Conservation (phyloP, 92 coral and sea anemone genomes). For the Palythoa heliodiscus region DNA sequence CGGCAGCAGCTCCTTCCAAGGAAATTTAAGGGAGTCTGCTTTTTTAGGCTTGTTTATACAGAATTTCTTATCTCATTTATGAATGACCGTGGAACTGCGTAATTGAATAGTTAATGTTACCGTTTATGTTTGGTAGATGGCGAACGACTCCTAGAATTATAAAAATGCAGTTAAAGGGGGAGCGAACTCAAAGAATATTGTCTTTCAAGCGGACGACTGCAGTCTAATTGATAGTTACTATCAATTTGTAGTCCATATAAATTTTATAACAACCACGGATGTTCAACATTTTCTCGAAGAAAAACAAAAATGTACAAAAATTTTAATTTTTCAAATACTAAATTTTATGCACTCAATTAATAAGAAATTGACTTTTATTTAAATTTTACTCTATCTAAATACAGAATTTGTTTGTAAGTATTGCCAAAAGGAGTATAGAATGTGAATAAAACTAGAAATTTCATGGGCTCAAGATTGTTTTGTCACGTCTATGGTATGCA, state of each 20-base stretch:
- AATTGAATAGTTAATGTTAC: not conserved
- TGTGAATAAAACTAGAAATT: too few relatives aligned
- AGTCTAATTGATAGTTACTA: not conserved
- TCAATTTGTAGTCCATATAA: not conserved
- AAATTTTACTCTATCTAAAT: slow-evolving; percentile 2
- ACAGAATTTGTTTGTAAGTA: not conserved
- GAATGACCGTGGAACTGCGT: not conserved
- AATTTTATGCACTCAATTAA: slow-evolving; percentile 5
- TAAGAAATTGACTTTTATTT: not conserved
- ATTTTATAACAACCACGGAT: not conserved
- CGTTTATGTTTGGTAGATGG: not conserved
- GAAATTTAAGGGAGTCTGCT: too few relatives aligned
- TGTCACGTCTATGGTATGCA: too few relatives aligned
- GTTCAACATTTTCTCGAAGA: not conserved
- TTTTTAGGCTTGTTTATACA: too few relatives aligned
- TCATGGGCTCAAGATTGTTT: too few relatives aligned
- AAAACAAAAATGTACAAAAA: not conserved
- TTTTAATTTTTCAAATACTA: not conserved
- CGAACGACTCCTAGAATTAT: not conserved
- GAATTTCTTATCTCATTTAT: too few relatives aligned
- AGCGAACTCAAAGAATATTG: not conserved
- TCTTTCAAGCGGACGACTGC: not conserved
- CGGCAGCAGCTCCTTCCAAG: too few relatives aligned
- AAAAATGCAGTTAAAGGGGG: not conserved
- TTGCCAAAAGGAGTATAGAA: not conserved